Percentiles rank a stretch among this genome's conserved stretches.
Evolutionary conservation across 2,888 invertebrate genomes (phyloP).

Genomic region (Hypsopygia costalis): DNA sequence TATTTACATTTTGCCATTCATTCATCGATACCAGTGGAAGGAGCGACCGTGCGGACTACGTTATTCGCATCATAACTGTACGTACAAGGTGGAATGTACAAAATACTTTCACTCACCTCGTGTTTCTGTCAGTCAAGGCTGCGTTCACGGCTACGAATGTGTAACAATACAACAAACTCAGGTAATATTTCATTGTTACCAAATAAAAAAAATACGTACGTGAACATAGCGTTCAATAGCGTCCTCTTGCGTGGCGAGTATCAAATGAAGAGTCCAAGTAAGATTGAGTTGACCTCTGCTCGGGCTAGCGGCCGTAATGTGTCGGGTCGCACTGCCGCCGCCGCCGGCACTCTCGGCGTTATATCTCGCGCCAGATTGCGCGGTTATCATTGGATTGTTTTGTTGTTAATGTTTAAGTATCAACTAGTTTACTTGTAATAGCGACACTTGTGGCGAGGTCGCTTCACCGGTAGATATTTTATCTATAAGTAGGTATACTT

Average conservation of each 20-base stretch:
- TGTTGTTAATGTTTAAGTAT: constrained; percentile 13
- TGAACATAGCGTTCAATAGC: neutral
- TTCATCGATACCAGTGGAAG: too few species aligned
- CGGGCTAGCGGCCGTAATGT: neutral
- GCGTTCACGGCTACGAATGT: constrained; percentile 20
- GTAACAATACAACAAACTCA: constrained; percentile 18
- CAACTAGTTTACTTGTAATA: neutral
- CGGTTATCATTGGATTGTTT: constrained; percentile 25
- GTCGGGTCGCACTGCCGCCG: neutral
- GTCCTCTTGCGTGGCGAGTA: neutral
- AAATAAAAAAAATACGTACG: neutral
- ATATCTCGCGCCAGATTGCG: constrained; percentile 22
- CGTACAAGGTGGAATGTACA: too few species aligned
- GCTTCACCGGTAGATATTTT: too few species aligned
- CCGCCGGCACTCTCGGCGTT: constrained; percentile 11
- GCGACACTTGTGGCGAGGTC: neutral
- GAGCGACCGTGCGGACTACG: too few species aligned
- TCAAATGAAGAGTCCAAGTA: neutral
- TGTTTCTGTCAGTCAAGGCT: constrained; percentile 28
- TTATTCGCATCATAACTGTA: too few species aligned
- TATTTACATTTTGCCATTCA: too few species aligned
- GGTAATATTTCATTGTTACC: neutral
- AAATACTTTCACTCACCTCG: constrained; percentile 25
- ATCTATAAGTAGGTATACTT: too few species aligned
- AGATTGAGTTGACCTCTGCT: neutral